A percentile compares a stretch with the other conserved stretches of the same genome.
Evolutionary conservation across 2,888 invertebrate species (phyloP).

Genomic region (Mythimna vitellina): DNA sequence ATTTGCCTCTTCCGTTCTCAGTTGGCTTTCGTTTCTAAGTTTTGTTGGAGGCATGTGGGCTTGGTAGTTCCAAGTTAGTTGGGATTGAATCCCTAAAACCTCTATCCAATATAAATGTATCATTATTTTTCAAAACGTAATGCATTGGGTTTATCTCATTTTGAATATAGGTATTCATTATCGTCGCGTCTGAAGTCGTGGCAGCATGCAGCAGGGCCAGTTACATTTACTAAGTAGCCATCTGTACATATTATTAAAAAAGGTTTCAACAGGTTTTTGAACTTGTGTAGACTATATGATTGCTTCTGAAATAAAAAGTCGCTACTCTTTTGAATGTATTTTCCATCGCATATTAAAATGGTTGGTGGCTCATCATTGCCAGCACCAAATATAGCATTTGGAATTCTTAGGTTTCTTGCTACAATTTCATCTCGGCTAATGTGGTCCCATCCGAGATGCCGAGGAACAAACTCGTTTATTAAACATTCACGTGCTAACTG

Average conservation of each 20-base stretch:
- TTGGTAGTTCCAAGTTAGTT: constrained; percentile 2
- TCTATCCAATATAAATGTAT: not conserved
- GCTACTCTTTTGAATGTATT: not conserved
- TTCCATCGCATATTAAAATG: constrained; percentile 11
- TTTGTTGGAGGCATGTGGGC: constrained; percentile 5
- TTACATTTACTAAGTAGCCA: not conserved
- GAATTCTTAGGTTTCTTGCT: constrained; percentile 7
- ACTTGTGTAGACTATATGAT: constrained; percentile 7
- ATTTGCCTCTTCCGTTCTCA: constrained; percentile 5
- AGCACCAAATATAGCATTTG: constrained; percentile 12
- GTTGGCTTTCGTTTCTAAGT: not conserved
- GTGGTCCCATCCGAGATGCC: constrained; percentile 6
- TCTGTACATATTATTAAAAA: constrained; percentile 1
- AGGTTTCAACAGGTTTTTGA: constrained; percentile 4
- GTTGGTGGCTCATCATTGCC: constrained; percentile 9
- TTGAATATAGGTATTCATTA: constrained; percentile 10
- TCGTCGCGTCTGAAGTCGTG: constrained; percentile 27
- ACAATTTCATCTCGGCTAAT: constrained; percentile 8
- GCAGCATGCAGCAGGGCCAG: not conserved
- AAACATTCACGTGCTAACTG: not conserved
- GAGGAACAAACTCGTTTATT: constrained; percentile 12
- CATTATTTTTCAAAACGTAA: constrained; percentile 3
- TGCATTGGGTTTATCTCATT: constrained; percentile 23
- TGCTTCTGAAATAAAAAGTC: constrained; percentile 9
- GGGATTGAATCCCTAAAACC: constrained; percentile 2